phyloP scores from a whole-genome alignment of 2,888 invertebrate genomes.

The Ligdia adustata region DNA sequence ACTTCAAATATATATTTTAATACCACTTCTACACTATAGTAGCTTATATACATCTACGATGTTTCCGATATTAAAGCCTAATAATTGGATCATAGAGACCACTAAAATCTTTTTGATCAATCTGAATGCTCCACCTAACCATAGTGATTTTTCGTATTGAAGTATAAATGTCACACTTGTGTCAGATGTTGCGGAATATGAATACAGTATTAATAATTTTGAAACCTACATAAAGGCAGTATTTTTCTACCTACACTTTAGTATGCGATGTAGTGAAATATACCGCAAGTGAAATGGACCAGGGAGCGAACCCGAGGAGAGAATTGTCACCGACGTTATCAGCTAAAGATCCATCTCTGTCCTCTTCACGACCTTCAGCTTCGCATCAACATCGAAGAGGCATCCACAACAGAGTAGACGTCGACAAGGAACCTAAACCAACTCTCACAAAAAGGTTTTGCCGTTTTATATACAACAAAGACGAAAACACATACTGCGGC shows the following conservation, averaged over 20 bases:
- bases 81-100: not conserved
- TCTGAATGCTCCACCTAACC: slow-evolving; percentile 4
- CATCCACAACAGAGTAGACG: not conserved
- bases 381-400: slow-evolving; percentile 2
- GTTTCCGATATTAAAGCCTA: too few relatives aligned
- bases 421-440: slow-evolving; percentile 6
- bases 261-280: slow-evolving; percentile 9
- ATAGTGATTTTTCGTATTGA: slow-evolving; percentile 13
- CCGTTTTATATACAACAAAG: slow-evolving; percentile 51
- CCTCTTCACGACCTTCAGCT: slow-evolving; percentile 18
- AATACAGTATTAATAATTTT: too few relatives aligned
- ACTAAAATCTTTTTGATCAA: not conserved
- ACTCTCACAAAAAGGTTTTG: slow-evolving; percentile 38
- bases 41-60: too few relatives aligned
- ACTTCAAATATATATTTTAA: too few relatives aligned
- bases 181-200: too few relatives aligned
- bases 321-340: slow-evolving; percentile 7
- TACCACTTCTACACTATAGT: too few relatives aligned
- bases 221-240: too few relatives aligned
- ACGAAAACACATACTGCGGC: slow-evolving; percentile 50
- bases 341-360: slow-evolving; percentile 23
- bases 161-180: slow-evolving; percentile 6
- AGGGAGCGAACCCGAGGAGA: not conserved
- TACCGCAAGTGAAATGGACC: slow-evolving; percentile 10
- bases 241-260: not conserved